Percentiles rank a stretch among this genome's conserved stretches.
Evolutionary conservation across 1,140 invertebrate species (phyloP).

Genomic region (Saxidomus purpurata): DNA sequence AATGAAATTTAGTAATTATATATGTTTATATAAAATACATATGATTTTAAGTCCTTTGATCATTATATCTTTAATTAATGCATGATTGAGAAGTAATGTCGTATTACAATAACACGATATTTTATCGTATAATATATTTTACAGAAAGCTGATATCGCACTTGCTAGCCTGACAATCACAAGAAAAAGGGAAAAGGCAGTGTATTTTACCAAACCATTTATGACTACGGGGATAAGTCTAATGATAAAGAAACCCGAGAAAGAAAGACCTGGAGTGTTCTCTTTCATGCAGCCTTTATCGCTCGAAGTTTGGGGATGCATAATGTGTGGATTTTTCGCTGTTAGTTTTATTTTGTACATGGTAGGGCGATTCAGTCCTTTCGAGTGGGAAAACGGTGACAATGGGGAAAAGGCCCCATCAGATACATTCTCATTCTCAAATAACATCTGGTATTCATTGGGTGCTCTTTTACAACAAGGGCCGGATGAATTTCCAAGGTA

Average conservation of each 20-base stretch:
- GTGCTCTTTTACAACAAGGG: constrained; percentile 99
- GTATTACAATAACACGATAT: background rate
- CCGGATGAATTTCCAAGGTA: constrained; percentile 97
- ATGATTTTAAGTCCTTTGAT: background rate
- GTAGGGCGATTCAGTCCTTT: constrained; percentile 95
- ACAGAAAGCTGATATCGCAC: constrained; percentile 98
- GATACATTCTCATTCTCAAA: constrained; percentile 91
- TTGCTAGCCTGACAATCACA: constrained; percentile 98
- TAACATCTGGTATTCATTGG: constrained; percentile 95
- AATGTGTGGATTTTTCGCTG: constrained; percentile 98
- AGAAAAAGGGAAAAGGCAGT: constrained; percentile 97
- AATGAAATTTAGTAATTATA: too few species aligned
- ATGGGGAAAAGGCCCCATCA: constrained; percentile 77
- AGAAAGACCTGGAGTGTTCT: constrained; percentile 96
- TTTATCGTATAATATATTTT: too few species aligned
- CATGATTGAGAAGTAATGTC: background rate
- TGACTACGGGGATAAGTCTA: constrained; percentile 98
- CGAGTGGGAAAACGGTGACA: constrained; percentile 94
- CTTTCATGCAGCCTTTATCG: constrained; percentile 98
- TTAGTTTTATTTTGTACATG: constrained; percentile 96
- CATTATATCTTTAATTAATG: background rate
- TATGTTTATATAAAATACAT: too few species aligned
- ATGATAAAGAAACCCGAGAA: constrained; percentile 99
- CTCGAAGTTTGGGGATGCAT: constrained; percentile 99
- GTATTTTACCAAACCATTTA: constrained; percentile 98